phyloP scores from a whole-genome alignment of 2,113 vertebrate genomes.

The Melozone crissalis region DNA sequence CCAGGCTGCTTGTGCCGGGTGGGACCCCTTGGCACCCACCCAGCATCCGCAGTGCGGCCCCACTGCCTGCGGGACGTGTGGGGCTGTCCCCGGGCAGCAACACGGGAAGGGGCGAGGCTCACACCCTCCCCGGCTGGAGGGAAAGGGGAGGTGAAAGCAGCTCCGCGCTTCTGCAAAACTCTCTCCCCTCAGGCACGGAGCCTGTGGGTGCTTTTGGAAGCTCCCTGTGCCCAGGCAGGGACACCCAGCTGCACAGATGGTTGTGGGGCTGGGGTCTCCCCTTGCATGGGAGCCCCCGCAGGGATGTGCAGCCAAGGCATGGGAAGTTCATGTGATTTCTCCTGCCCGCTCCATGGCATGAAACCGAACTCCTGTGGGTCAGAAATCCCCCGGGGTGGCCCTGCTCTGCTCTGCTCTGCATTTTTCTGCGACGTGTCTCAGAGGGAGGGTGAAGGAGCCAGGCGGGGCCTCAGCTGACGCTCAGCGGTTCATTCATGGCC shows the following conservation, averaged over 20 bases:
- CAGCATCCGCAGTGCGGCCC: not conserved
- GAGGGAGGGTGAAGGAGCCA: not conserved
- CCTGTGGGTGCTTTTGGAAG: fast-evolving
- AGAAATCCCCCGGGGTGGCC: not conserved
- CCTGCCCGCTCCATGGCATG: fast-evolving
- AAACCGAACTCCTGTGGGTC: not conserved
- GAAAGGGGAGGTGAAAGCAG: not conserved
- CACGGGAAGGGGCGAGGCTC: fast-evolving
- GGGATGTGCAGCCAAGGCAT: not conserved
- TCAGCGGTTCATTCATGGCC: not conserved
- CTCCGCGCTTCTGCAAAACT: not conserved
- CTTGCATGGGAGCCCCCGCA: not conserved
- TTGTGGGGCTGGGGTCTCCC: not conserved
- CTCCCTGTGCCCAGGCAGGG: not conserved
- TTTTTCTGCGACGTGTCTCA: conserved; percentile 43
- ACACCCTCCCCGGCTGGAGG: not conserved
- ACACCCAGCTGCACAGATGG: fast-evolving
- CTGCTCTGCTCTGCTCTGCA: not conserved
- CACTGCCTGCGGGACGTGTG: fast-evolving
- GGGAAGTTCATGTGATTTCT: not conserved
- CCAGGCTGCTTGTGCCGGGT: fast-evolving
- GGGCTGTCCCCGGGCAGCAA: not conserved
- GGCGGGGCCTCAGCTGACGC: conserved; percentile 24
- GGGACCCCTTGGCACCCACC: not conserved
- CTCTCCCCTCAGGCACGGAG: not conserved